These are phyloP conservation scores for Muraenolepis orangiensis DNA, from an alignment of 2,797 vertebrate genomes.

Conservation along the genomic window DNA sequence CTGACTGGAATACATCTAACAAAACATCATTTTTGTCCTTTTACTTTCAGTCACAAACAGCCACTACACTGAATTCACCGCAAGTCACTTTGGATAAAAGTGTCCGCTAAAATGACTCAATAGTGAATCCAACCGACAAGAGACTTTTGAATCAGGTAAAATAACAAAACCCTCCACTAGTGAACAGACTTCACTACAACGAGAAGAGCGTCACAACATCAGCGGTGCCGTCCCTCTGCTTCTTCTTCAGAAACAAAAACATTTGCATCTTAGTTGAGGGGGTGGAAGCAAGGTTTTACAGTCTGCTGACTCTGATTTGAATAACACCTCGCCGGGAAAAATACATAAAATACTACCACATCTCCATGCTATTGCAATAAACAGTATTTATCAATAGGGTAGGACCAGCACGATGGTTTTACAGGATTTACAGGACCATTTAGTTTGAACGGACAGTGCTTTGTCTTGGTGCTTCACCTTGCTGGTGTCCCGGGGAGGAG, in stretches of 20 bases:
- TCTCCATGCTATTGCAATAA: no score
- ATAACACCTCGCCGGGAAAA: no score
- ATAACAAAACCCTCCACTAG: not conserved
- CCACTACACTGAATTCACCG: no score
- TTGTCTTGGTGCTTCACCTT: conserved; percentile 49
- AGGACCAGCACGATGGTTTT: no score
- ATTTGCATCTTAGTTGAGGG: not conserved
- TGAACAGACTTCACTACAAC: not conserved
- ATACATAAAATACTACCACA: no score
- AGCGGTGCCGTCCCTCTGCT: not conserved
- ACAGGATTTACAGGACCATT: no score
- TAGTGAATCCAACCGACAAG: not conserved
- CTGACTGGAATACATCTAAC: no score
- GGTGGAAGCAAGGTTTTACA: not conserved
- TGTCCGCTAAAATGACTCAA: not conserved
- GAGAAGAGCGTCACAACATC: not conserved
- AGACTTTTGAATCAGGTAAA: not conserved
- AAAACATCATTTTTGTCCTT: no score
- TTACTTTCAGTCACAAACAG: no score
- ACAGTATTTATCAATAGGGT: not conserved
- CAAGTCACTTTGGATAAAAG: not conserved
- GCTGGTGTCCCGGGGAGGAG: conserved; percentile 70
- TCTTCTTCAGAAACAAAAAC: not conserved
- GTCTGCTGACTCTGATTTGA: no score
- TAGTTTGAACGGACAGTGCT: no score